A percentile compares a stretch with the other conserved stretches of the same genome.
Conservation (phyloP, 2,797 vertebrate species). For the Lagorchestes hirsutus region DNA sequence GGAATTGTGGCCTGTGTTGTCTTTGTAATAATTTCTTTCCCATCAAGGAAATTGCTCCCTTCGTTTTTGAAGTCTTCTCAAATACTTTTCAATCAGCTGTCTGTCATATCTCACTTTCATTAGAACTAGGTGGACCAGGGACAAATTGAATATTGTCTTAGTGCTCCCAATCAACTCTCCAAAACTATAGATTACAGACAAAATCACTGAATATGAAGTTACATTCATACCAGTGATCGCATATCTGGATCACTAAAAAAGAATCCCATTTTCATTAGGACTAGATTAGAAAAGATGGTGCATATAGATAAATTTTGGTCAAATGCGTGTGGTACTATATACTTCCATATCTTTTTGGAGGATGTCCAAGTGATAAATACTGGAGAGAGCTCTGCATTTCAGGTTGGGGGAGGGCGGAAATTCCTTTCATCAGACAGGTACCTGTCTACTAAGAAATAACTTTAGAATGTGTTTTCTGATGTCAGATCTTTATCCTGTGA, state of each 20-base stretch:
- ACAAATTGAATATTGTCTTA: background rate
- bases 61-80: background rate
- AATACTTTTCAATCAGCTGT: background rate
- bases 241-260: background rate
- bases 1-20: conserved; percentile 15
- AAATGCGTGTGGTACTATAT: background rate
- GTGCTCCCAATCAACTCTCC: background rate
- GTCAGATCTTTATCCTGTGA: background rate
- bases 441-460: conserved; percentile 1
- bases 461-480: background rate
- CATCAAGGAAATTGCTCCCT: conserved; percentile 12
- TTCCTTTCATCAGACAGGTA: conserved; percentile 46
- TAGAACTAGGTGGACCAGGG: background rate
- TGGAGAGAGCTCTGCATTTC: conserved; percentile 15
- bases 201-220: background rate
- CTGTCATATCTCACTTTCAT: background rate
- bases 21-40: background rate
- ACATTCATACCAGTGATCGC: background rate
- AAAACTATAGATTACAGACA: background rate
- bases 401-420: background rate
- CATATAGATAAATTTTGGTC: background rate
- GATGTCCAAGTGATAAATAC: background rate
- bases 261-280: background rate
- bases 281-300: background rate
- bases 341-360: background rate